Conservation (phyloP, 2,113 vertebrate species). For the Ancistrus triradiatus region DNA sequence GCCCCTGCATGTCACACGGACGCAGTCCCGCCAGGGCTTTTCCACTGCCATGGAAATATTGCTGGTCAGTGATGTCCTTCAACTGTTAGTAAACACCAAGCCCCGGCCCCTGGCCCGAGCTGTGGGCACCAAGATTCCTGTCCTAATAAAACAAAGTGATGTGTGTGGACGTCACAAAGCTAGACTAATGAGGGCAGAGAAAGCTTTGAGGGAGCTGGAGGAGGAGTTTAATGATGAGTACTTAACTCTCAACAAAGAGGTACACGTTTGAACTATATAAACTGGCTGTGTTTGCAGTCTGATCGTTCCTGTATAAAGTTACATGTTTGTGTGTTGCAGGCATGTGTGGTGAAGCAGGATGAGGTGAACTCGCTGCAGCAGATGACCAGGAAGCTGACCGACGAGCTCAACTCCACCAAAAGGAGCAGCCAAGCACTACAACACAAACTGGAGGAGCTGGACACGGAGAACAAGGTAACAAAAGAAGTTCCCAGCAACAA, state of each 20-base stretch:
- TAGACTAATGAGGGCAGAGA: background rate
- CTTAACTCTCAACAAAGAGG: constrained; percentile 60
- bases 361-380: constrained; percentile 58
- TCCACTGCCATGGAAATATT: constrained; percentile 41
- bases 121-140: constrained; percentile 62
- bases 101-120: constrained; percentile 44
- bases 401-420: constrained; percentile 59
- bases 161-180: background rate
- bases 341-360: constrained; percentile 45
- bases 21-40: constrained; percentile 40
- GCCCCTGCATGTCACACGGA: constrained; percentile 14
- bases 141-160: constrained; percentile 44
- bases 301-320: constrained; percentile 1
- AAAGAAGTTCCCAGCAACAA: too few species aligned
- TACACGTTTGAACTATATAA: constrained; percentile 54
- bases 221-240: constrained; percentile 71
- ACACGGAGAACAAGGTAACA: constrained; percentile 66
- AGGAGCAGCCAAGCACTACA: constrained; percentile 53
- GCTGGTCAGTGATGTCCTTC: constrained; percentile 60
- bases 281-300: background rate
- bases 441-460: constrained; percentile 59
- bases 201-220: constrained; percentile 54
- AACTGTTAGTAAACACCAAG: constrained; percentile 56
- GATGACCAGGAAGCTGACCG: constrained; percentile 56
- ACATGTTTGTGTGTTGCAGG: constrained; percentile 44